Evolutionary conservation across 2,888 invertebrate species (phyloP), one percentile per base, ranked within the genome.

Genomic region (Drosophila birchii): DNA sequence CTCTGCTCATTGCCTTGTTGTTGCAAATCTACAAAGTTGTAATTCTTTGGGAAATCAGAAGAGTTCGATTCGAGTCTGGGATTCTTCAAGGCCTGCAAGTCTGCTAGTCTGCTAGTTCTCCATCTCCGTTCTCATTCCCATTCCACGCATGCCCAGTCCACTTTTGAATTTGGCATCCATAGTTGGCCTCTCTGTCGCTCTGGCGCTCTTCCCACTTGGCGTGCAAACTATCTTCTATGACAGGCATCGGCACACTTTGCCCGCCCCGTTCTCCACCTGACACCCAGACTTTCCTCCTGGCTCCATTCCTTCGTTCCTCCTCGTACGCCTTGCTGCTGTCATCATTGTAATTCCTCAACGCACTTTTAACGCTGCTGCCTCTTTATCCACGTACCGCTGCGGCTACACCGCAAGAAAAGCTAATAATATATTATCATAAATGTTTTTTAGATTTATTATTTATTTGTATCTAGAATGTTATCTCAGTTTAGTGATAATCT

Each of bases 121-220:
- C 23, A 34, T 67, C 66, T 36, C 14, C 51, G 26, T 44, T 54
- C 67, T 20, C 55, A 47, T 55, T 69, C 57, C 45, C 70, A 68
- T 88, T 84, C 89, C 74, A 86, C 84, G 87, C 84, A 86, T 84
- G 88, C 77, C 73, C 84, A 84, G 77, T 83, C 88, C 79, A 79
- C 84, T 86, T 84, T 82, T 87, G 76, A 81, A 89, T 89, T 89
- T 89, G 89, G 85, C 87, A 81, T 86, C 89, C 89, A 80, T 78
- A 56, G 66, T 41, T 62, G 43, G 56, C 69, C 23, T 68, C 44
- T 43, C 70, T 38, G 32, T 59, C 20, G 36, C 62, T 59, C 67
- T 63, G 71, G 64, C 63, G 76, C 44, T 63, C 75, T 75, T 80
- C 76, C 76, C 86, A 78, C 78, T 79, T 89, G 85, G 86, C 86